These are phyloP conservation scores for Idaea straminata DNA, from an alignment of 2,888 invertebrate genomes.

Conservation along the genomic window DNA sequence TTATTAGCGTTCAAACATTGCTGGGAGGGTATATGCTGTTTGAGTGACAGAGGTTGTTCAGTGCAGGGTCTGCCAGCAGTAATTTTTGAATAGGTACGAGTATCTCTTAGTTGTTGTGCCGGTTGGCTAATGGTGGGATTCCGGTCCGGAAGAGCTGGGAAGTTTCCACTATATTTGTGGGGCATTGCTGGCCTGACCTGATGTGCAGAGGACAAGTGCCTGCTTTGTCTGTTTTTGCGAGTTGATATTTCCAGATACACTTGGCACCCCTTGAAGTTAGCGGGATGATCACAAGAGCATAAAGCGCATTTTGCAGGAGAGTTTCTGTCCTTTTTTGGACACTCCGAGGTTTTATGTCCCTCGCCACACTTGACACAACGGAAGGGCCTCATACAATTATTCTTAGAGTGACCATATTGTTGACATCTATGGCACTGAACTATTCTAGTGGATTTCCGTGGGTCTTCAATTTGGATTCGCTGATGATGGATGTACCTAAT, in stretches of 20 bases:
- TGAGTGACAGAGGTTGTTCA: too few species aligned
- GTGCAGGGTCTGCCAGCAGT: too few species aligned
- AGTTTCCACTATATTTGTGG: neutral
- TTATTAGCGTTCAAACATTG: too few species aligned
- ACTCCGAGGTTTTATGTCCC: conserved; percentile 28
- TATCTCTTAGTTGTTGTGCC: neutral
- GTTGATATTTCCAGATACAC: conserved; percentile 6
- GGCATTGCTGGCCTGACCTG: neutral
- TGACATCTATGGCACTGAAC: conserved; percentile 29
- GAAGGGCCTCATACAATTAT: conserved; percentile 27
- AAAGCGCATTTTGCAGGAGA: conserved; percentile 24
- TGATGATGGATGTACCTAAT: conserved; percentile 23
- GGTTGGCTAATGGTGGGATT: neutral
- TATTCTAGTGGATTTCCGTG: conserved; percentile 19
- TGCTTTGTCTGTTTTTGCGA: neutral
- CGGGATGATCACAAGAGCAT: conserved; percentile 20
- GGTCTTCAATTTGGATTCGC: conserved; percentile 24
- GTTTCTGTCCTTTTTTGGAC: conserved; percentile 22
- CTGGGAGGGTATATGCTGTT: too few species aligned
- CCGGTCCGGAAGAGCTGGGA: neutral
- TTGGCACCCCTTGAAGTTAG: conserved; percentile 15
- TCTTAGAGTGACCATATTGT: conserved; percentile 28
- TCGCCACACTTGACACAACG: conserved; percentile 30
- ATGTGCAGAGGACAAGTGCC: neutral
- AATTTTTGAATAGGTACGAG: neutral